Base-by-base conservation (phyloP, 2,888 invertebrate genomes). In the Philereme transversata region DNA sequence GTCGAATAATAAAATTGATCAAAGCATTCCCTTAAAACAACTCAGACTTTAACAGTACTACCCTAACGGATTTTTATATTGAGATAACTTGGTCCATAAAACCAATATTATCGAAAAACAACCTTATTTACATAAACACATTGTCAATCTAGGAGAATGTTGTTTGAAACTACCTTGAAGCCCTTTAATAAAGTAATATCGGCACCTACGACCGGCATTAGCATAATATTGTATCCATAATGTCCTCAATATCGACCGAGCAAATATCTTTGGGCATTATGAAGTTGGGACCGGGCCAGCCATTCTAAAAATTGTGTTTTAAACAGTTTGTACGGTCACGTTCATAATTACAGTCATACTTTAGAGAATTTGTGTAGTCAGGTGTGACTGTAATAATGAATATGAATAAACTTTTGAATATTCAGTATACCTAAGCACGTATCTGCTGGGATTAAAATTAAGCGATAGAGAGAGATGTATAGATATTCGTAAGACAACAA, bases 221-320 rank as follows among this genome's bases (percentile, higher is more conserved):
- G 68, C 83, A 83, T 82, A 75, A 78, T 82, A 83, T 83, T 83
- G 82, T 78, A 73, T 83, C 72, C 76, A 75, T 82, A 81, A 82
- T 82, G 73, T 67, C 57, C 46, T 38, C 51, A 67, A 51, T 67
- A 64, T 67, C 68, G 69, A 74, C 67, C 64, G 57, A 65, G 52
- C 40, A 51, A 60, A 56, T 57, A 58, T 51, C 48, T 55, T 54
- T 49, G 34, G 43, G 52, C 33, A 51, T 58, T 58, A 58, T 65
- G 40, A 52, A 56, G 44, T 47, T 58, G 52, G 58, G 43, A 1
- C 4, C 8, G 10, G 45, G 45, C 57, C 49, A 46, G 43, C 56
- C 56, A 43, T 36, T n/a, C 40, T 5, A 33, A 43, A 60, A 60
- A 41, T 38, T 55, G 40, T 1, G 8, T 33, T 22, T 9, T 7